phyloP scores from a whole-genome alignment of 2,797 vertebrate genomes.

The Spinus pinus region DNA sequence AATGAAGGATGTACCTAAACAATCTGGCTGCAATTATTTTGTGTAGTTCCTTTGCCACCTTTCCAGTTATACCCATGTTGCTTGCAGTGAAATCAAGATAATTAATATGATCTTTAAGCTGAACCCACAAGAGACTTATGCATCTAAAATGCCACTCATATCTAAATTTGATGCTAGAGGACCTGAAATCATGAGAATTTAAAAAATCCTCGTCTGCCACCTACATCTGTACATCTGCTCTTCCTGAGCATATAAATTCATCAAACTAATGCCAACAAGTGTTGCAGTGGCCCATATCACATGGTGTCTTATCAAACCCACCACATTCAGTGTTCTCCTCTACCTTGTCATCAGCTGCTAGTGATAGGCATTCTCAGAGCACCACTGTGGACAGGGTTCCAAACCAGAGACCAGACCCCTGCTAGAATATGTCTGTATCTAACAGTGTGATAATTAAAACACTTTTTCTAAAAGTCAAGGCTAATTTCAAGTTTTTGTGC shows the following conservation, averaged over 20 bases:
- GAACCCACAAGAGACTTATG: background rate
- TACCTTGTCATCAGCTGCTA: background rate
- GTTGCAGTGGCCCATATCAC: background rate
- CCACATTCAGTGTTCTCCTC: background rate
- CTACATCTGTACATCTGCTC: background rate
- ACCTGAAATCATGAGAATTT: background rate
- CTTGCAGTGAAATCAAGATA: background rate
- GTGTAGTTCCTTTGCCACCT: background rate
- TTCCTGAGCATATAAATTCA: background rate
- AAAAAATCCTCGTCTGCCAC: background rate
- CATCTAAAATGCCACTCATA: background rate
- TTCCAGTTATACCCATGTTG: background rate
- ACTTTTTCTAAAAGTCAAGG: background rate
- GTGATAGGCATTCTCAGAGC: background rate
- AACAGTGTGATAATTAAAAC: background rate
- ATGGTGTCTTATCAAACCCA: background rate
- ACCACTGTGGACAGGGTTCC: background rate
- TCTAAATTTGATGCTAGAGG: background rate
- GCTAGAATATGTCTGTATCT: background rate
- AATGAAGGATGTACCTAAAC: background rate
- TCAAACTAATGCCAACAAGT: background rate
- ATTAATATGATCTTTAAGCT: background rate
- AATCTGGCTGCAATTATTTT: background rate
- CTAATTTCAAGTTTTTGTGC: background rate
- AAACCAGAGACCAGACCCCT: background rate